phyloP scores from a whole-genome alignment of 1,140 invertebrate genomes.

The Pseudomyrmex gracilis region DNA sequence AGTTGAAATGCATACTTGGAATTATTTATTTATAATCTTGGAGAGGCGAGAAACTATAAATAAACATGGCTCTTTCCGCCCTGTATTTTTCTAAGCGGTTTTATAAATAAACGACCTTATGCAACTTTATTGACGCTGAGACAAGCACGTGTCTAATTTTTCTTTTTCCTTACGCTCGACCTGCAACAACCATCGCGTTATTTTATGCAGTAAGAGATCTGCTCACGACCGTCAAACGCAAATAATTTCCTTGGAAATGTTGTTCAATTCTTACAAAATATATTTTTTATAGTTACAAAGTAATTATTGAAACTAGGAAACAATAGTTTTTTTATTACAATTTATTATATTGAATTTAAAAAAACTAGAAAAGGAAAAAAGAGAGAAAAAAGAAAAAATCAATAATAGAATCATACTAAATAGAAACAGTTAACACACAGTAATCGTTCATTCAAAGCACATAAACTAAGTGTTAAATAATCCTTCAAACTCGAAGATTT shows the following conservation, averaged over 20 bases:
- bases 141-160: constrained; percentile 50
- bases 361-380: not conserved
- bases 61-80: constrained; percentile 45
- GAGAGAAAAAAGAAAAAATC: not conserved
- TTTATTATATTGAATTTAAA: too few relatives aligned
- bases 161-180: constrained; percentile 52
- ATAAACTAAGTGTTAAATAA: not conserved
- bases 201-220: constrained; percentile 48
- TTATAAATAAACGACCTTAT: constrained; percentile 61
- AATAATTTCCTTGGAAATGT: constrained; percentile 32
- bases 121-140: constrained; percentile 54
- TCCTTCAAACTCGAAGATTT: not conserved
- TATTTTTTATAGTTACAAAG: not conserved
- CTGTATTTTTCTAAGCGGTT: constrained; percentile 57
- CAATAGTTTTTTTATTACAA: too few relatives aligned
- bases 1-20: constrained; percentile 29
- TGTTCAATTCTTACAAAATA: constrained; percentile 5
- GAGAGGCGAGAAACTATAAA: constrained; percentile 48
- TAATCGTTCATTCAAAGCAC: not conserved
- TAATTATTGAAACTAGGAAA: not conserved
- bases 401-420: not conserved
- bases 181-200: constrained; percentile 42
- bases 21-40: constrained; percentile 59
- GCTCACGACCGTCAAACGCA: not conserved
- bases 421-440: not conserved